phyloP scores from a whole-genome alignment of 2,888 invertebrate genomes.

The Pterostichus madidus region DNA sequence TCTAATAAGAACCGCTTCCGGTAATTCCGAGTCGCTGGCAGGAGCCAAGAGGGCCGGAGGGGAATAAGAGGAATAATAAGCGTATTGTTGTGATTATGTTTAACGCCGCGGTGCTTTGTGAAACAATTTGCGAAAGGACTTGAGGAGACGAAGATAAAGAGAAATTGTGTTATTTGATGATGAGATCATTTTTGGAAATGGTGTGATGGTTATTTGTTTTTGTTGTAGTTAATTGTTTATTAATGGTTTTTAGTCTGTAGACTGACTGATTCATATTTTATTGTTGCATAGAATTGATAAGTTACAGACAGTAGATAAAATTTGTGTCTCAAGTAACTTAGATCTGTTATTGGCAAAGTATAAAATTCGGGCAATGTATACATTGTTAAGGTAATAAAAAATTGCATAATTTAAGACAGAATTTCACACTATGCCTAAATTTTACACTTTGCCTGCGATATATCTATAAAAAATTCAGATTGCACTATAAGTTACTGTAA shows the following conservation, averaged over 20 bases:
- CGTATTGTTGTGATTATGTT: slow-evolving; percentile 50
- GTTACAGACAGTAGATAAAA: no score
- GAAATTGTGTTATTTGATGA: not conserved
- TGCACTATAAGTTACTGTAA: no score
- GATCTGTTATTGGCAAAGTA: no score
- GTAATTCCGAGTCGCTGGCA: slow-evolving; percentile 15
- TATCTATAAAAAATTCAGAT: no score
- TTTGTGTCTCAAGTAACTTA: no score
- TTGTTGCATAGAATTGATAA: no score
- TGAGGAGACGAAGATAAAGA: not conserved
- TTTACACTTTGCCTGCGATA: no score
- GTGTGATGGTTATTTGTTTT: not conserved
- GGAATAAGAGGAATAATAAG: slow-evolving; percentile 42
- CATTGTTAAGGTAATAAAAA: no score
- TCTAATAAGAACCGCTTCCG: slow-evolving; percentile 52
- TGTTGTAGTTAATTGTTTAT: not conserved
- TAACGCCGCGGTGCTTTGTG: slow-evolving; percentile 1
- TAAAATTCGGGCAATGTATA: no score
- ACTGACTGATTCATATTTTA: no score
- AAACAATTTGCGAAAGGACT: not conserved
- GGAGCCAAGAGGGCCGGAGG: not conserved
- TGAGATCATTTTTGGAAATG: slow-evolving; percentile 18
- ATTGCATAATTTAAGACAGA: no score
- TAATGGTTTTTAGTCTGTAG: not conserved
- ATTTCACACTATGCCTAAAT: no score